Evolutionary conservation across 2,888 invertebrate genomes (phyloP), one percentile per base, ranked within the genome.

Genomic region (Aricia artaxerxes): DNA sequence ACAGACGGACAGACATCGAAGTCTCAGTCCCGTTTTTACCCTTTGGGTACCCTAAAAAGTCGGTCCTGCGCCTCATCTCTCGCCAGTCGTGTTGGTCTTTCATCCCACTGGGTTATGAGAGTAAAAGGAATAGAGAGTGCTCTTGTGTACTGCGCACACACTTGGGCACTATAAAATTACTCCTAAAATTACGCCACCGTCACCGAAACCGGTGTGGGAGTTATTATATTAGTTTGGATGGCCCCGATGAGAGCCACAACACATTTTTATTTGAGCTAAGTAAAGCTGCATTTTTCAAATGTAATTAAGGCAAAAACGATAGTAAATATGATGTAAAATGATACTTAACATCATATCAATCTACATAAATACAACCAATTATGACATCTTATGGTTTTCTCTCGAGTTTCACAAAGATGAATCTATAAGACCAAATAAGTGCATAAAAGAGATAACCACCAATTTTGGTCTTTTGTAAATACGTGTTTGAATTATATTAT

Each of bases 401-500:
- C 76, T 31, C 76, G 53, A 35, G 35, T 57, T 76, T 31, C 76
- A 76, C 53, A 57, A 57, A 76, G 76, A 75, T 75, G 24, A 31
- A 76, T 35, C 53, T 53, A 57, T 76, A 75, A 75, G 3, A 2
- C 76, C 76, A 76, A 57, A 76, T 57, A 76, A 53, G 57, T 57
- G 11, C 35, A 35, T 76, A 35, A 53, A 16, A n/a, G 35, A 57
- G 35, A 76, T 76, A 57, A 76, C 16, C 31, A 16, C 76, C 76
- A 57, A 57, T 76, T 76, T 76, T 11, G 76, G 76, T 57, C 16
- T 53, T n/a, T 49, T 75, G 75, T 76, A 35, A 76, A 35, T 35
- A 76, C 76, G 31, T 76, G 76, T 76, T 49, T 49, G 75, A 75
- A 57, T 53, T 53, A 35, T 76, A 53, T 76, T 76, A 76, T 76